Base-by-base conservation (phyloP, 64 coral and sea anemone genomes). In the Pachyseris speciosa region DNA sequence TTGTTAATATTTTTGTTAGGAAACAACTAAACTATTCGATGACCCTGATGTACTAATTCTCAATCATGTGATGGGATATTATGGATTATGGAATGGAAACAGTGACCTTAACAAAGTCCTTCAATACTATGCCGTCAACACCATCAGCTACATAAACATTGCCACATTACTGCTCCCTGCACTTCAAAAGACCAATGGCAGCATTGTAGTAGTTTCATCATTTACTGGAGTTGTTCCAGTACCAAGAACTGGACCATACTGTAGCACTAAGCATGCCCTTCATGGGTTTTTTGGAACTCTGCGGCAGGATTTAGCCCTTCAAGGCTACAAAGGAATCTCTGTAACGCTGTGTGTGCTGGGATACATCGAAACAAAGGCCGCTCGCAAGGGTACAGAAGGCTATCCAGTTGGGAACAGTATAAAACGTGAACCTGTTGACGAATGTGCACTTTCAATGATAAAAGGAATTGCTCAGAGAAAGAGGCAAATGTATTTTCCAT, bases 81-180 rank as follows among this genome's bases (percentile, higher is more conserved):
- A 85, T 41, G 76, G 58, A 7, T 40, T 79, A 9, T 96, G 94
- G 94, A 92, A 77, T 17, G 75, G 78, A 50, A 78, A 88, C 28
- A 96, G 84, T 20, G 84, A 88, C 41, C 73, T 96, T 0, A 83
- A 74, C 43, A 88, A 61, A 68, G 64, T 96, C 63, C 94, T 84
- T 7, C 59, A 53, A 7, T 49, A 75, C 7, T 96, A 84, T 92
- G 84, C 84, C 5, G 94, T 96, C 45, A 92, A 96, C 22, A 96
- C 89, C 22, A 88, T 92, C 32, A 96, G 94, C 28, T 96, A 96
- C 44, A 92, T 96, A 16, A 96, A 84, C 25, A 78, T 96, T 45
- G 94, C 94, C 32, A 96, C 94, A 9, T 19, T 96, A 22, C 73
- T 91, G 5, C 76, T 96, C 11, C 57, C 94, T 26, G 67, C 55